Conservation (phyloP, 2,888 invertebrate genomes). For the Leptinotarsa juncta region DNA sequence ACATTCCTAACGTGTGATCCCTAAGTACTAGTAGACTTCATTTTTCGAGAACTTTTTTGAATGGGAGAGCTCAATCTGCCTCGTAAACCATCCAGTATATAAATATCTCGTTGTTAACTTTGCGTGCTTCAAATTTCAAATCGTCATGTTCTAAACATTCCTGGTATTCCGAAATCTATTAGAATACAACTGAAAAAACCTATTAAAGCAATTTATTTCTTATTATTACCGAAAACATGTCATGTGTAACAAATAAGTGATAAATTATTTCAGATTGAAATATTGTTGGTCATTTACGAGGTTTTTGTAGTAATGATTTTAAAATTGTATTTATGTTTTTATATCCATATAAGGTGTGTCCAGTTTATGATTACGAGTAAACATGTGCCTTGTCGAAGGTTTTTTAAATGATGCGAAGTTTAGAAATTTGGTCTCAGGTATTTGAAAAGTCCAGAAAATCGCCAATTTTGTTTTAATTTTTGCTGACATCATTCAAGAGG, state of each 20-base stretch:
- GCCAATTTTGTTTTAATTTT: too few relatives aligned
- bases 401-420: too few relatives aligned
- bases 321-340: neutral
- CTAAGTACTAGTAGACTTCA: too few relatives aligned
- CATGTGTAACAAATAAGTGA: conserved; percentile 21
- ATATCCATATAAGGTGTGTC: neutral
- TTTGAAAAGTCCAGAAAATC: too few relatives aligned
- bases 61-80: too few relatives aligned
- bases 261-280: conserved; percentile 7
- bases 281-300: conserved; percentile 1
- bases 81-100: neutral
- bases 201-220: conserved; percentile 25
- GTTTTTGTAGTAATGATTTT: conserved; percentile 4
- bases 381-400: too few relatives aligned
- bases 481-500: too few relatives aligned
- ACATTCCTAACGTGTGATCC: too few relatives aligned
- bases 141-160: conserved; percentile 16
- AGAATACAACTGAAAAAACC: conserved; percentile 17
- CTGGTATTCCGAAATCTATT: neutral
- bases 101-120: neutral
- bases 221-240: conserved; percentile 8
- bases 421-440: too few relatives aligned
- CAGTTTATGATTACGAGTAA: too few relatives aligned
- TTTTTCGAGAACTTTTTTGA: too few relatives aligned
- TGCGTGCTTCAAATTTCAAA: conserved; percentile 19